Conservation (phyloP, 2,113 vertebrate genomes). For the Turnix velox region DNA sequence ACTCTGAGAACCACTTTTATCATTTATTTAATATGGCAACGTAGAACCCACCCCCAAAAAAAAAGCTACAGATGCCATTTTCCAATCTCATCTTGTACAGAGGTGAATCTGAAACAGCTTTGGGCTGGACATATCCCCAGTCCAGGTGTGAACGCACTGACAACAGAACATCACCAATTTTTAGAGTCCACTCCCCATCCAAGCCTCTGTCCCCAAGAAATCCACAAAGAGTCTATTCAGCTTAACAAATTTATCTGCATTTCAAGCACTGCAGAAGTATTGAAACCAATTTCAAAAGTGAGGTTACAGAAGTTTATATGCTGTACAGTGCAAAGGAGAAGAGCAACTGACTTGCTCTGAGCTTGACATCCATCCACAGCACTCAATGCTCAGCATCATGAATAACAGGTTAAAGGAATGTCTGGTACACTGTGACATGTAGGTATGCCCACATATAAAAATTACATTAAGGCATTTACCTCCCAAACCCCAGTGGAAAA, state of each 20-base stretch:
- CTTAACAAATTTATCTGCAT: background rate
- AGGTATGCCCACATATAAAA: accelerated
- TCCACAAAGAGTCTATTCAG: background rate
- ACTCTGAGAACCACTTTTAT: background rate
- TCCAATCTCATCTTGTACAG: background rate
- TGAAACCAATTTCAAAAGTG: background rate
- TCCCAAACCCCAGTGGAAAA: background rate
- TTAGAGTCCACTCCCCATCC: background rate
- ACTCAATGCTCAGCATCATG: background rate
- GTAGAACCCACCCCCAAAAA: background rate
- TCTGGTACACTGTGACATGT: background rate
- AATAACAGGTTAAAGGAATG: background rate
- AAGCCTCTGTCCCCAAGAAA: background rate
- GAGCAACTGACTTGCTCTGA: background rate
- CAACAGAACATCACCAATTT: background rate
- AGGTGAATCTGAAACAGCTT: background rate
- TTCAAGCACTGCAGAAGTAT: background rate
- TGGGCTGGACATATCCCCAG: too few relatives aligned
- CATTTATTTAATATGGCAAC: background rate
- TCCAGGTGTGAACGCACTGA: background rate
- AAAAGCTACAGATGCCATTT: background rate
- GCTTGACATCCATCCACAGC: background rate
- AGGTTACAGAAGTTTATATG: background rate
- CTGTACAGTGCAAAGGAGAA: background rate
- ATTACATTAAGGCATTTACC: background rate